phyloP scores from a whole-genome alignment of 2,888 invertebrate species.

The Ecdyonurus torrentis region DNA sequence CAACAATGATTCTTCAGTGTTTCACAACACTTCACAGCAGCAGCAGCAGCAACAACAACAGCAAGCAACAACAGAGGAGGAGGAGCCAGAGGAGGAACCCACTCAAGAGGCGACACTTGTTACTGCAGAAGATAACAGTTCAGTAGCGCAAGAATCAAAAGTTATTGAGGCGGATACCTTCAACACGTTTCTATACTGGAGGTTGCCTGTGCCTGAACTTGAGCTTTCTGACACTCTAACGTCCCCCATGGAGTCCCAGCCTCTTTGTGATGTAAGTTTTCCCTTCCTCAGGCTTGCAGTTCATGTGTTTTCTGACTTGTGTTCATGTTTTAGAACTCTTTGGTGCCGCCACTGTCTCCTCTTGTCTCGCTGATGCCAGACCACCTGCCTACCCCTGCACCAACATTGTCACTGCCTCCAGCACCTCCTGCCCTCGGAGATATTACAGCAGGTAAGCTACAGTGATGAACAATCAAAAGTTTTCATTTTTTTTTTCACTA shows the following conservation, averaged over 20 bases:
- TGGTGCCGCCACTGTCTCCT: not conserved
- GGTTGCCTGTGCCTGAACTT: constrained; percentile 31
- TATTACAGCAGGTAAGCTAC: not conserved
- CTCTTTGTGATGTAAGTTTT: too few species aligned
- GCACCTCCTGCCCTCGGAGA: not conserved
- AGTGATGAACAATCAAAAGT: too few species aligned
- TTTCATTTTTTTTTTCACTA: too few species aligned
- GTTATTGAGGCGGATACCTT: too few species aligned
- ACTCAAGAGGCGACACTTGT: too few species aligned
- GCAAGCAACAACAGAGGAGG: not conserved
- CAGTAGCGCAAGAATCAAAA: too few species aligned
- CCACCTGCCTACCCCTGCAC: not conserved
- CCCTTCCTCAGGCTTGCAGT: too few species aligned
- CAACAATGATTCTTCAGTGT: not conserved
- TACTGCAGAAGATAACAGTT: too few species aligned
- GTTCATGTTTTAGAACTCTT: too few species aligned
- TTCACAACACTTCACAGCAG: not conserved
- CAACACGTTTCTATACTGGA: constrained; percentile 34
- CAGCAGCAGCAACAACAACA: not conserved
- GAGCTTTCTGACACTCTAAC: constrained; percentile 14
- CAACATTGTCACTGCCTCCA: not conserved
- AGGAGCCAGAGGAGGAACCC: not conserved
- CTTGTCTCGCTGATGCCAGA: not conserved
- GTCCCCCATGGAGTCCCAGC: not conserved
- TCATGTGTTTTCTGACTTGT: not conserved